Percentiles rank a stretch among this genome's conserved stretches.
phyloP scores from a whole-genome alignment of 2,113 vertebrate species.

The Atherinomorus stipes region DNA sequence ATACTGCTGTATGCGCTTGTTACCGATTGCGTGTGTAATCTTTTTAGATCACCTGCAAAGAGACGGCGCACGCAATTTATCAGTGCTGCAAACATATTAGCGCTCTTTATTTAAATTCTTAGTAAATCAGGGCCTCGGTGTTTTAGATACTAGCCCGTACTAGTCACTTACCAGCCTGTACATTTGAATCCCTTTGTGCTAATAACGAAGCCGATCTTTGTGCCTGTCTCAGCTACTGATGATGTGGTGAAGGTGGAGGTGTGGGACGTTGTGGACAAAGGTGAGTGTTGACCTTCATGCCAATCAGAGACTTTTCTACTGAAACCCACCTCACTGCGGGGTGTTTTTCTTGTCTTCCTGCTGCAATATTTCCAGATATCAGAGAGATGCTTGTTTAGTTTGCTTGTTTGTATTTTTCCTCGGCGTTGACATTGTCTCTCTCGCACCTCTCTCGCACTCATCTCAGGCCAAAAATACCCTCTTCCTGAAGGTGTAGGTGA shows the following conservation, averaged over 20 bases:
- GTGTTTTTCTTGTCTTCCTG: slow-evolving; percentile 8
- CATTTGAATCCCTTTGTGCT: not conserved
- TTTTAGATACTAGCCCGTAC: slow-evolving; percentile 11
- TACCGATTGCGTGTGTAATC: no score
- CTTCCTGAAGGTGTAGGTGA: slow-evolving; percentile 87
- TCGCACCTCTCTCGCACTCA: slow-evolving; percentile 67
- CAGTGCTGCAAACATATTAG: no score
- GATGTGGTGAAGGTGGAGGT: slow-evolving; percentile 99
- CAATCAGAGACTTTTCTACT: slow-evolving; percentile 2
- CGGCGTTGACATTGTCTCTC: slow-evolving; percentile 70
- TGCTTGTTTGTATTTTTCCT: slow-evolving; percentile 45
- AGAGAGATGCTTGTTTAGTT: slow-evolving; percentile 10
- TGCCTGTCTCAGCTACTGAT: slow-evolving; percentile 88
- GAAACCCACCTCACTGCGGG: slow-evolving; percentile 5
- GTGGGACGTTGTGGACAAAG: slow-evolving; percentile 99
- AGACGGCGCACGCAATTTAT: no score
- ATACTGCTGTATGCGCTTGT: no score
- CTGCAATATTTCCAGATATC: slow-evolving; percentile 10
- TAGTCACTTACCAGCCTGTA: not conserved
- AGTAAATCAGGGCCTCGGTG: no score
- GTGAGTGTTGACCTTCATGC: slow-evolving; percentile 76
- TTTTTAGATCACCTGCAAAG: no score
- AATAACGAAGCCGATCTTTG: slow-evolving; percentile 4
- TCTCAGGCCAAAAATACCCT: slow-evolving; percentile 87
- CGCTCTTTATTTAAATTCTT: no score